A percentile compares a stretch with the other conserved stretches of the same genome.
These are phyloP conservation scores for Isaurus tuberculatus DNA, from an alignment of 92 coral and sea anemone genomes.

Conservation along the genomic window DNA sequence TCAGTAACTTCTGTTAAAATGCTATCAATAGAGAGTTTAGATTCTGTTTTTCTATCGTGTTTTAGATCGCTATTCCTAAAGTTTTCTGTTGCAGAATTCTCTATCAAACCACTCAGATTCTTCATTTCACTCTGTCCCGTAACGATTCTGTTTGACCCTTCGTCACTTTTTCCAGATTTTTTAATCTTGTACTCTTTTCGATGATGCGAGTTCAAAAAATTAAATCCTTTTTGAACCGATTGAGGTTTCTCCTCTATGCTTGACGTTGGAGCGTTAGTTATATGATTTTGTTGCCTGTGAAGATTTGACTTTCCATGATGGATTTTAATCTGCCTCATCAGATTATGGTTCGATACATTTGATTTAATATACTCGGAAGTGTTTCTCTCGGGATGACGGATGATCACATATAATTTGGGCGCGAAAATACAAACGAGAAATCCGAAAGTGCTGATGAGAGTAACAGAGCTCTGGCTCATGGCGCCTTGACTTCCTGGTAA, in stretches of 20 bases:
- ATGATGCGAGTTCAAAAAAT: neutral
- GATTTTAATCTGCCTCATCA: slow-evolving; percentile 25
- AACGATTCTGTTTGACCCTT: neutral
- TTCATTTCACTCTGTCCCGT: neutral
- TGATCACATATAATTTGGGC: slow-evolving; percentile 70
- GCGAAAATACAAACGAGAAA: slow-evolving; percentile 76
- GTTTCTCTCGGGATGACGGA: slow-evolving; percentile 76
- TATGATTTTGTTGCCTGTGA: neutral
- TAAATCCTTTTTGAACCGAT: neutral
- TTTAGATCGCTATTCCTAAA: neutral
- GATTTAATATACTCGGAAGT: slow-evolving; percentile 77
- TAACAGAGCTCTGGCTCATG: slow-evolving; percentile 9
- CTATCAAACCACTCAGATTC: neutral
- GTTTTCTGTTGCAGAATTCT: neutral
- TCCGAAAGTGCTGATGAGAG: slow-evolving; percentile 62
- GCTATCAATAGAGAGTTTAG: slow-evolving; percentile 12
- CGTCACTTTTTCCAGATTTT: neutral
- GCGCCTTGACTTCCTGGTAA: slow-evolving; percentile 44
- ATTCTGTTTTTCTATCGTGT: neutral
- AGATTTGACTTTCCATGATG: slow-evolving; percentile 19
- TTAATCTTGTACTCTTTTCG: neutral
- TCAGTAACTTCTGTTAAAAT: slow-evolving; percentile 11
- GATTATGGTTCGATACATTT: slow-evolving; percentile 65
- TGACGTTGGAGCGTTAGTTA: neutral
- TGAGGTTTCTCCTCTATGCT: slow-evolving; percentile 4